A percentile compares a stretch with the other conserved stretches of the same genome.
Conservation (phyloP, 2,888 invertebrate genomes). For the Dione juno region DNA sequence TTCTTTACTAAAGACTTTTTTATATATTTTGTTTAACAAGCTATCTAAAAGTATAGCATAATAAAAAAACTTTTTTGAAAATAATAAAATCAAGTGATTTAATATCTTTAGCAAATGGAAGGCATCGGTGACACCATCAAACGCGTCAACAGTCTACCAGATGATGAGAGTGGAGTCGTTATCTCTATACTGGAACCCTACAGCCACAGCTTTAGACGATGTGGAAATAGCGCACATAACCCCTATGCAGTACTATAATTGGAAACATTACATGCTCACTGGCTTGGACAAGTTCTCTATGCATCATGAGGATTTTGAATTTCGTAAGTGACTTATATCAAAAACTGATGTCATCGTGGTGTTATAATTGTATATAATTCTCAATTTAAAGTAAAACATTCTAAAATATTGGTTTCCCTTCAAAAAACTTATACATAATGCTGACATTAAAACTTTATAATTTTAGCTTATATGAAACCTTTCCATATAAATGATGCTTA, state of each 20-base stretch:
- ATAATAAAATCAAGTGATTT: neutral
- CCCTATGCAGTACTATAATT: constrained; percentile 85
- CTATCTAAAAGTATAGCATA: too few species aligned
- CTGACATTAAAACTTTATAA: too few species aligned
- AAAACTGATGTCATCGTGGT: neutral
- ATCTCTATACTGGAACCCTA: constrained; percentile 90
- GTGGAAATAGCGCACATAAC: constrained; percentile 78
- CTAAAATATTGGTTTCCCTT: too few species aligned
- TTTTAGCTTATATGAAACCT: too few species aligned
- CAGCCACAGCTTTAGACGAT: constrained; percentile 80
- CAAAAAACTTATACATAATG: too few species aligned
- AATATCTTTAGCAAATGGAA: constrained; percentile 87
- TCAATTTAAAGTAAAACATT: too few species aligned
- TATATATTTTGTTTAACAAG: too few species aligned
- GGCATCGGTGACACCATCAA: constrained; percentile 84
- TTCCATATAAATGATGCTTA: too few species aligned
- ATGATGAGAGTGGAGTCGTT: constrained; percentile 89
- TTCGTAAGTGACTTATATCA: constrained; percentile 84
- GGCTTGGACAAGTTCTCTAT: constrained; percentile 90
- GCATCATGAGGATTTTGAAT: constrained; percentile 90
- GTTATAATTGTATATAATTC: too few species aligned
- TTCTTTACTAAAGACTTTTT: too few species aligned
- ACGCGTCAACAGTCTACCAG: constrained; percentile 87
- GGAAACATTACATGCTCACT: constrained; percentile 90
- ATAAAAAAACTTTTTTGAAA: neutral